phyloP scores from a whole-genome alignment of 37 sponge, comb jelly and placozoan species.

The Aplysina aerophoba region DNA sequence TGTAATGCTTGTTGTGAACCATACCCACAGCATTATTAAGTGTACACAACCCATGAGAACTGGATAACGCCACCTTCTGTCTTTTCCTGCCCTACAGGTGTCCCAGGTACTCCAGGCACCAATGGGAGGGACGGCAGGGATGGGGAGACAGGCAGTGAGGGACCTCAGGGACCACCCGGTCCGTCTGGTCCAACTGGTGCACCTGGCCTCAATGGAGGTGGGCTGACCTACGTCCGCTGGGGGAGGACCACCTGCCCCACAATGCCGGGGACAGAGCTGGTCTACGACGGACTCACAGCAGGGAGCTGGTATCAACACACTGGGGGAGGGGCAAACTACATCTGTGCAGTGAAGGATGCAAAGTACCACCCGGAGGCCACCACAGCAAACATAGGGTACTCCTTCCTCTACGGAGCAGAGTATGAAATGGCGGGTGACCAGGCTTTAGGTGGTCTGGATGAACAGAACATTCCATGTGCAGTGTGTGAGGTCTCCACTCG shows the following conservation, averaged over 20 bases:
- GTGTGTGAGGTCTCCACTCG: conserved; percentile 49
- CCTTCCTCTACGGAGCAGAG: conserved; percentile 40
- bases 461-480: conserved; percentile 66
- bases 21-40: no score
- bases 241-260: conserved; percentile 25
- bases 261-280: neutral
- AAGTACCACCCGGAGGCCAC: conserved; percentile 28
- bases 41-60: no score
- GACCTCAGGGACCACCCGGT: conserved; percentile 6
- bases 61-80: no score
- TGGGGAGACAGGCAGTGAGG: conserved; percentile 4
- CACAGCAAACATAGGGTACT: neutral
- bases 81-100: no score
- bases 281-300: conserved; percentile 26
- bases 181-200: conserved; percentile 32
- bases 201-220: conserved; percentile 18
- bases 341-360: conserved; percentile 43
- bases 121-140: conserved; percentile 19
- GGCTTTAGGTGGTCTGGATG: neutral
- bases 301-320: conserved; percentile 13
- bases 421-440: conserved; percentile 15
- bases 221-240: conserved; percentile 34
- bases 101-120: conserved; percentile 28
- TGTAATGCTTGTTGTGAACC: no score
- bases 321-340: conserved; percentile 63